Base-by-base conservation (phyloP, 35 echinoderm and acorn worm species). In the Ptychodera flava region DNA sequence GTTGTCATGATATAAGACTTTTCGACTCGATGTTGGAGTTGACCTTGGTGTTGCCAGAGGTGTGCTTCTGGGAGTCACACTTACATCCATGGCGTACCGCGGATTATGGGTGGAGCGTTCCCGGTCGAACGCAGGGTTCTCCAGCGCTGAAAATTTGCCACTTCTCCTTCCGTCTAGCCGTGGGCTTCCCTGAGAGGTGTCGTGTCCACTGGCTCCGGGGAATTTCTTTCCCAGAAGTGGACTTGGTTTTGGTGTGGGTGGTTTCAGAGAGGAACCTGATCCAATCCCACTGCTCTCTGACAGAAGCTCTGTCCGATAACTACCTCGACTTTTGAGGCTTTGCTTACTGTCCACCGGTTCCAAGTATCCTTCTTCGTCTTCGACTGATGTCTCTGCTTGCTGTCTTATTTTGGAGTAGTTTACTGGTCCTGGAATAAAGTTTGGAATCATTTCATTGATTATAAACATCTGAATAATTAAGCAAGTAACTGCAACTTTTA, bases 321-420 rank as follows among this genome's bases (percentile, higher is more conserved):
- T 81, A 76, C 76, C 86, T 31, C 15, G 30, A 45, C 80, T 86
- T 86, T 75, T 35, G 85, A 90, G 36, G 28, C 79, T 28, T 34
- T 89, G 87, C 32, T 93, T 85, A 33, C 85, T 93, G 32, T 91
- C 91, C 85, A 97, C 93, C 1, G 94, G 94, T 78, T 90, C 85
- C 0, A 97, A 80, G 82, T 97, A 97, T 30, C 93, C 94, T 77
- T 97, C 88, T 22, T 64, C 45, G 22, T 64, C 45, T 64, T 64
- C 45, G 22, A 64, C 6, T 12, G 45, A 12, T 32, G 77, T 88
- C 15, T 87, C 85, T 52, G 79, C 88, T 15, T 37, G 82, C 33
- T 90, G 81, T 28, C 83, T 80, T 16, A 88, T 80, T 79, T 83
- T 88, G n/a, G 77, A 84, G 76, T 90, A 97, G 34, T 82, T 84